Evolutionary conservation across 2,888 invertebrate genomes (phyloP).

Genomic region (Machimus atricapillus): DNA sequence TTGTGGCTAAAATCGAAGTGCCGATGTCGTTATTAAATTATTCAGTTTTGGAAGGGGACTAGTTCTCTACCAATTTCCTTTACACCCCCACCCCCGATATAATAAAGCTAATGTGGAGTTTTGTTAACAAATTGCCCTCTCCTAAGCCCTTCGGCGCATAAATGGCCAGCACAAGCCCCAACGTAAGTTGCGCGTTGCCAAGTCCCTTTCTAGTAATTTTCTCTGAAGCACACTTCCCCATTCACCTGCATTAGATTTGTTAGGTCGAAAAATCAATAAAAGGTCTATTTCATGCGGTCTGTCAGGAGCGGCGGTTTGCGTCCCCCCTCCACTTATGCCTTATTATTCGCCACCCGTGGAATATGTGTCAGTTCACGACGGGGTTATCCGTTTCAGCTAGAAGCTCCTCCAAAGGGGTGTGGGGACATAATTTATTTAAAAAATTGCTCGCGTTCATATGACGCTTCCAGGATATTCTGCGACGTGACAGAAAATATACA

Average conservation of each 20-base stretch:
- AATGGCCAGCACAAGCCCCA: not conserved
- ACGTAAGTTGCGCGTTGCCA: not conserved
- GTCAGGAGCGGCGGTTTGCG: not conserved
- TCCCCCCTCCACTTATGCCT: not conserved
- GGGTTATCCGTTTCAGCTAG: not conserved
- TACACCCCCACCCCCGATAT: not conserved
- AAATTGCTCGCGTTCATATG: not conserved
- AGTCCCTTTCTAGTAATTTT: not conserved
- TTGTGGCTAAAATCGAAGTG: not conserved
- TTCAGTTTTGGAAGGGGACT: not conserved
- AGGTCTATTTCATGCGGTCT: not conserved
- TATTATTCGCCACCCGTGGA: not conserved
- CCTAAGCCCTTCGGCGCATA: not conserved
- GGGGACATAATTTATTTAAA: not conserved
- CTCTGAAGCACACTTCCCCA: not conserved
- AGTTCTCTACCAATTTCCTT: not conserved
- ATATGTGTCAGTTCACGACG: not conserved
- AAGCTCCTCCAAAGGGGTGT: not conserved
- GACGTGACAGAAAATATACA: not conserved
- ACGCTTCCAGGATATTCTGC: not conserved
- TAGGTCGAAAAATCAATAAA: constrained; percentile 16
- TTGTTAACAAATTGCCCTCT: not conserved
- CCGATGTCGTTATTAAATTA: not conserved
- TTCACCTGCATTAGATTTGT: not conserved
- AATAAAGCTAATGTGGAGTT: not conserved